These are phyloP conservation scores for Solea senegalensis DNA, from an alignment of 2,113 vertebrate species.

Conservation along the genomic window DNA sequence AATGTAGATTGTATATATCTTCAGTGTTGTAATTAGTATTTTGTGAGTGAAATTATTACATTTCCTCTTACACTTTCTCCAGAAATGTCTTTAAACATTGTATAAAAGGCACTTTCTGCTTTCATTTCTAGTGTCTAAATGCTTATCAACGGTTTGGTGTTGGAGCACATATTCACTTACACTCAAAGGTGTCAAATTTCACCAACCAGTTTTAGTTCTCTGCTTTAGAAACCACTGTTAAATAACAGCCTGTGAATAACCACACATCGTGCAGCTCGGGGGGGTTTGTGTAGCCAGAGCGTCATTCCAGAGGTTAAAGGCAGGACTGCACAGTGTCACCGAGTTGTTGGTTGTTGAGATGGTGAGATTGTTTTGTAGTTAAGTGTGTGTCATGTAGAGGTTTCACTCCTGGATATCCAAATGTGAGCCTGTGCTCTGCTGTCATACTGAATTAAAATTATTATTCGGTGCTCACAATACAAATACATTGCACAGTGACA, in stretches of 20 bases:
- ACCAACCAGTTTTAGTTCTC: not conserved
- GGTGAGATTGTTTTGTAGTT: conserved; percentile 30
- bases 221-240: conserved; percentile 4
- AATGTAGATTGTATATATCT: not conserved
- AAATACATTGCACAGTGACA: conserved; percentile 1
- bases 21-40: not conserved
- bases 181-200: conserved; percentile 16
- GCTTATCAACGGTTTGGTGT: not conserved
- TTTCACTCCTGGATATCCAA: conserved; percentile 5
- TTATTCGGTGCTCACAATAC: conserved; percentile 2
- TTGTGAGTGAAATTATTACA: not conserved
- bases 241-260: conserved; percentile 7
- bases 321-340: conserved; percentile 2
- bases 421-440: not conserved
- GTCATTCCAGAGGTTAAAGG: conserved; percentile 29
- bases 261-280: conserved; percentile 13
- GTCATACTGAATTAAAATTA: conserved; percentile 10
- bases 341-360: not conserved
- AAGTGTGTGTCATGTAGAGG: not conserved
- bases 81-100: not conserved
- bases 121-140: not conserved
- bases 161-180: not conserved
- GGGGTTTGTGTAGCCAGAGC: conserved; percentile 10
- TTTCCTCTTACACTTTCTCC: not conserved
- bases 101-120: not conserved